Evolutionary conservation across 2,113 vertebrate species (phyloP), one percentile per base, ranked within the genome.

Genomic region (Tiliqua scincoides): DNA sequence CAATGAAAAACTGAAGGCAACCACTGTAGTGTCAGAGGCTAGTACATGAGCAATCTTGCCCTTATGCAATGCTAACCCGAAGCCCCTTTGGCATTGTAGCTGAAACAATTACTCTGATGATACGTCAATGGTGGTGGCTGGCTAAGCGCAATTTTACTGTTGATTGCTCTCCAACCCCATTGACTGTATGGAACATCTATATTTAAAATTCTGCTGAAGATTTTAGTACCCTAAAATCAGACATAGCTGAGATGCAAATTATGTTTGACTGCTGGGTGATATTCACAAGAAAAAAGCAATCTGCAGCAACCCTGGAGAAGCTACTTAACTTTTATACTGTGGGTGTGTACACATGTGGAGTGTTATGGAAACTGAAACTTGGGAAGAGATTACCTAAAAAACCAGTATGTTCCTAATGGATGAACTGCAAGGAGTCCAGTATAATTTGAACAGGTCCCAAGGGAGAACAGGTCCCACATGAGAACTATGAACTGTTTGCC

Each of bases 1-100:
- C 93, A 93, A 92, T 90, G 92, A 89, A 79, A 90, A 91, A 85
- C 89, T 80, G 83, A 92, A 91, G 85, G 88, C 88, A 93, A 83
- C 87, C 92, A 74, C 65, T 35, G 76, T 77, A 89, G 65, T 83
- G 86, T 77, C 89, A 88, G 23, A 89, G 88, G 91, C 91, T 85
- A 93, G 87, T 81, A 89, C 52, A 67, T 30, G 10, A 79, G 52
- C 81, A 92, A 79, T 77, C 86, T 89, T 88, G 82, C 85, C 89
- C 88, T 92, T 91, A 89, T 68, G 82, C 73, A 85, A 65, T 54
- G 84, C 67, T 88, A 84, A 87, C 86, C 85, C 89, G 81, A 78
- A 83, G 68, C 65, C 91, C 85, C 79, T 88, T 61, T 83, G 80
- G 65, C 87, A 91, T 54, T 87, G 74, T 85, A 20, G 0, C 84